Percentiles rank a stretch among this genome's conserved stretches.
These are phyloP conservation scores for Platypus cylindrus DNA, from an alignment of 2,888 invertebrate species.

Conservation along the genomic window DNA sequence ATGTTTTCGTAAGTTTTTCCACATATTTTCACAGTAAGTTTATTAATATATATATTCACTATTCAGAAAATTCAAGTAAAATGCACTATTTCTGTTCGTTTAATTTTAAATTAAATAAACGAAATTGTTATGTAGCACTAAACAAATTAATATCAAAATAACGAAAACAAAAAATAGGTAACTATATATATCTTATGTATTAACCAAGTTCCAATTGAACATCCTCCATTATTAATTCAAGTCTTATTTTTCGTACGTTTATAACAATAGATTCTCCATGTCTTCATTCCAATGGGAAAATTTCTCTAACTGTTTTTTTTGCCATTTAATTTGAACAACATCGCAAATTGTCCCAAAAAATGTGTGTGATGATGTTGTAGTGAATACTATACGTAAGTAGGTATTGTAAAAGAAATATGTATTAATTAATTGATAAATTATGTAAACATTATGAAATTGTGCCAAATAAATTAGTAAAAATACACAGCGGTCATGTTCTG, in stretches of 20 bases:
- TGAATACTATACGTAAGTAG: too few relatives aligned
- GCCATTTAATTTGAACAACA: slow-evolving; percentile 13
- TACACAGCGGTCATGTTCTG: too few relatives aligned
- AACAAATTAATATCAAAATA: neutral
- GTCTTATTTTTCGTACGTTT: slow-evolving; percentile 36
- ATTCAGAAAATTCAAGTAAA: neutral
- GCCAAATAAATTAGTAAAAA: too few relatives aligned
- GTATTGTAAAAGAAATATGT: too few relatives aligned
- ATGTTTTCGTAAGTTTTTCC: slow-evolving; percentile 1
- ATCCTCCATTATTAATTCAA: slow-evolving; percentile 21
- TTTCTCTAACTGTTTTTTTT: slow-evolving; percentile 13
- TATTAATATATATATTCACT: slow-evolving; percentile 3
- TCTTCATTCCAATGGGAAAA: slow-evolving; percentile 30
- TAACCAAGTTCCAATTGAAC: slow-evolving; percentile 23
- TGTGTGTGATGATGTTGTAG: too few relatives aligned
- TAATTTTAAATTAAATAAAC: neutral
- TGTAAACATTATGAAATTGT: too few relatives aligned
- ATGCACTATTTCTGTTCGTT: neutral
- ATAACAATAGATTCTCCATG: slow-evolving; percentile 35
- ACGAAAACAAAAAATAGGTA: neutral
- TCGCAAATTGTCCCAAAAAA: slow-evolving; percentile 3
- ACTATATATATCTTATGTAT: slow-evolving; percentile 7
- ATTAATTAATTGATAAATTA: too few relatives aligned
- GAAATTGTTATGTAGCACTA: neutral
- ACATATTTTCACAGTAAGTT: slow-evolving; percentile 4